These are phyloP conservation scores for Amphipoea oculea DNA, from an alignment of 2,888 invertebrate genomes.

Conservation along the genomic window DNA sequence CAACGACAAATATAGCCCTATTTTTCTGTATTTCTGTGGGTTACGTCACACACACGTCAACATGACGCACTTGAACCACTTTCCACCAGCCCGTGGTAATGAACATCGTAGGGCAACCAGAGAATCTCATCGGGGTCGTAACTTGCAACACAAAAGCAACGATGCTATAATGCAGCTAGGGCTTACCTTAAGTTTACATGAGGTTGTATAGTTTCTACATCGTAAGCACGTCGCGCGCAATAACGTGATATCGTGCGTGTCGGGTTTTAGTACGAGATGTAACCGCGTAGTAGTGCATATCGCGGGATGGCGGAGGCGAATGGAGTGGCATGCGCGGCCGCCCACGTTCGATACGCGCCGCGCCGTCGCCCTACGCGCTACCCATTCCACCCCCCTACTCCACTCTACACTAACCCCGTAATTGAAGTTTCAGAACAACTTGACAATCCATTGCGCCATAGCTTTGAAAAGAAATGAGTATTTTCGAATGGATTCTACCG, in stretches of 20 bases:
- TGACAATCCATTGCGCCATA: slow-evolving; percentile 53
- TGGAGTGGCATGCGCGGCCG: slow-evolving; percentile 82
- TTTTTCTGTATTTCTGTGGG: slow-evolving; percentile 65
- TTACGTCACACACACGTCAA: slow-evolving; percentile 81
- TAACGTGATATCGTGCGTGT: slow-evolving; percentile 70
- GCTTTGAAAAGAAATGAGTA: slow-evolving; percentile 29
- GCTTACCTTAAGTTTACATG: slow-evolving; percentile 78
- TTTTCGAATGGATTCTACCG: slow-evolving; percentile 12
- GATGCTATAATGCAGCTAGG: slow-evolving; percentile 47
- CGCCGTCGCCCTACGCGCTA: slow-evolving; percentile 65
- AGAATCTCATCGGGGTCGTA: slow-evolving; percentile 25
- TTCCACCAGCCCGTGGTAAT: slow-evolving; percentile 67
- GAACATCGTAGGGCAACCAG: slow-evolving; percentile 52
- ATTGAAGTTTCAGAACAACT: slow-evolving; percentile 36
- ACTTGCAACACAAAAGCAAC: slow-evolving; percentile 32
- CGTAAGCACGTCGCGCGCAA: slow-evolving; percentile 72
- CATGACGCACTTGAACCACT: slow-evolving; percentile 77
- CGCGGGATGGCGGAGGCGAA: slow-evolving; percentile 74
- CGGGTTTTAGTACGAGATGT: slow-evolving; percentile 69
- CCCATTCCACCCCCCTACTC: slow-evolving; percentile 37
- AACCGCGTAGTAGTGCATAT: slow-evolving; percentile 78
- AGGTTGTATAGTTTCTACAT: slow-evolving; percentile 76
- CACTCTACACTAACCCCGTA: slow-evolving; percentile 9
- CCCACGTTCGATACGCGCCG: slow-evolving; percentile 87
- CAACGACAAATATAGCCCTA: slow-evolving; percentile 23